Evolutionary conservation across 2,888 invertebrate species (phyloP), one percentile per base, ranked within the genome.

Genomic region (Watsonalla binaria): DNA sequence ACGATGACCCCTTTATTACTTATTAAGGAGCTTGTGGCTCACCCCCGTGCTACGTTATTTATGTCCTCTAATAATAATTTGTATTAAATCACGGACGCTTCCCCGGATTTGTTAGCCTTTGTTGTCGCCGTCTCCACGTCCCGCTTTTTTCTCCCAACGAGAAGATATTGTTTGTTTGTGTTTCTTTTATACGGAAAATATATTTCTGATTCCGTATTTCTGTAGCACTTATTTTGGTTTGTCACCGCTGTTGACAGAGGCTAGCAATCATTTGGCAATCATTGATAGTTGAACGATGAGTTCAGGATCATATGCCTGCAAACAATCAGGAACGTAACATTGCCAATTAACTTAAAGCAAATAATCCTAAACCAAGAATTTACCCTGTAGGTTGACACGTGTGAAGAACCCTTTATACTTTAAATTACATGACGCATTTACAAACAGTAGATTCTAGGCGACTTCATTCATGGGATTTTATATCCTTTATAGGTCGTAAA

Each of bases 11-110:
- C 87, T 89, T 90, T 90, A 90, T 90, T 90, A 90, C 86, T 90
- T 90, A 90, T 90, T 90, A 90, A 90, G 86, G 79, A 88, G 86
- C 82, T 80, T 70, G 74, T 71, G 78, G 66, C 72, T 70, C 71
- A 71, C 83, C 84, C 86, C 80, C 71, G 78, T 76, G 77, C 81
- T 73, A 69, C 76, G 88, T 90, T 90, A 90, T 90, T 90, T 90
- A 90, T 90, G 89, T 88, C 76, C 78, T 86, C 87, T 89, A 90
- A 90, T 90, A 90, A 90, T 90, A 90, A 90, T 90, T 90, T 90
- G 90, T 90, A 90, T 90, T 90, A 90, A 90, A 90, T 90, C 90
- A 88, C 88, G 80, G 73, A 72, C 78, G 84, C 82, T 82, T 80
- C 82, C 82, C 81, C 80, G 89, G 86, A 88, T 89, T 88, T 88